Percentiles rank a stretch among this genome's conserved stretches.
Evolutionary conservation across 2,797 vertebrate species (phyloP).

Genomic region (Sebastes variabilis): DNA sequence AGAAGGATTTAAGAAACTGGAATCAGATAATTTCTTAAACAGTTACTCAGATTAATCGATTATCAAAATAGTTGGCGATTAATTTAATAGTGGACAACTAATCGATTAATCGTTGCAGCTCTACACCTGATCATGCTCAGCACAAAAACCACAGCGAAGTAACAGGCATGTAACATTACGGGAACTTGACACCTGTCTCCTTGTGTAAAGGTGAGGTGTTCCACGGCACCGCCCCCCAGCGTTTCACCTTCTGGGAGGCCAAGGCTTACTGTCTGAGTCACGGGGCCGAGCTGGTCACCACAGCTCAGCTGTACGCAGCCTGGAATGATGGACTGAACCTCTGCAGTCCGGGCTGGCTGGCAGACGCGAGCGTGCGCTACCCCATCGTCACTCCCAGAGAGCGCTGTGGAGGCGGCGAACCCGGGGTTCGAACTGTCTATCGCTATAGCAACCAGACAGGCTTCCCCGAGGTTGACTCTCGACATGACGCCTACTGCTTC

Average conservation of each 20-base stretch:
- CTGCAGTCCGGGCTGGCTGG: slow-evolving; percentile 95
- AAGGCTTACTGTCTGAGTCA: slow-evolving; percentile 80
- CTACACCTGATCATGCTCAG: not conserved
- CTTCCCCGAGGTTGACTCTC: slow-evolving; percentile 87
- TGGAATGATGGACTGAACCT: slow-evolving; percentile 91
- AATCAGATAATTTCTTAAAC: too few species aligned
- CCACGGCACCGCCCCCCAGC: slow-evolving; percentile 78
- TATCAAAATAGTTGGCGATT: too few species aligned
- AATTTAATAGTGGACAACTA: too few species aligned
- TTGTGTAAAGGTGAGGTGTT: slow-evolving; percentile 87
- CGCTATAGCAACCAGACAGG: slow-evolving; percentile 92
- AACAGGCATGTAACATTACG: not conserved
- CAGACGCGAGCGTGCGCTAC: slow-evolving; percentile 93
- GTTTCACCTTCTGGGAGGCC: slow-evolving; percentile 89
- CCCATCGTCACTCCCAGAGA: slow-evolving; percentile 90
- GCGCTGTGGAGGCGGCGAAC: slow-evolving; percentile 89
- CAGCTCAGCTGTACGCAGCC: slow-evolving; percentile 91
- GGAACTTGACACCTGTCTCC: not conserved
- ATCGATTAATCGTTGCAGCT: too few species aligned
- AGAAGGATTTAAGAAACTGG: too few species aligned
- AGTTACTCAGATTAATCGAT: too few species aligned
- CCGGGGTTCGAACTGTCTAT: slow-evolving; percentile 92
- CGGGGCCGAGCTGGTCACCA: slow-evolving; percentile 85
- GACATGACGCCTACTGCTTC: slow-evolving; percentile 92
- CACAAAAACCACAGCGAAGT: not conserved